Evolutionary conservation across 2,797 vertebrate genomes (phyloP).

Genomic region (Anomalospiza imberbis): DNA sequence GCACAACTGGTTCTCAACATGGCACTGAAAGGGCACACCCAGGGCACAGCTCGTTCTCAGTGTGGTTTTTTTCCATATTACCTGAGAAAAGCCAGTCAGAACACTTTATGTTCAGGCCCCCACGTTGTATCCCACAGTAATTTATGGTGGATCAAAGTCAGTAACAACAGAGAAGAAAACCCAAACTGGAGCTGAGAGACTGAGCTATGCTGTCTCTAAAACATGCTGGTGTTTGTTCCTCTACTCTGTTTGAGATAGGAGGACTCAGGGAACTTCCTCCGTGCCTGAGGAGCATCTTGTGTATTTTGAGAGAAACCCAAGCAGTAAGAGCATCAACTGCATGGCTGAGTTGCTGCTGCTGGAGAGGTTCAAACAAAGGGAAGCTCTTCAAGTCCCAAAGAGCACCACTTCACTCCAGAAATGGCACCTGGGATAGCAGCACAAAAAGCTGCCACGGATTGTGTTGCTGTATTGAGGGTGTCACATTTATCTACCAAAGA

Average conservation of each 20-base stretch:
- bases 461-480: neutral
- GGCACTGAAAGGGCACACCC: neutral
- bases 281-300: neutral
- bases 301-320: neutral
- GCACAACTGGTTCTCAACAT: neutral
- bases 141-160: neutral
- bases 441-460: neutral
- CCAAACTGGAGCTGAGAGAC: neutral
- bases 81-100: neutral
- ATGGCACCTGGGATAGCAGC: neutral
- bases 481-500: neutral
- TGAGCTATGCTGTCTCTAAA: neutral
- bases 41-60: neutral
- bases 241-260: neutral
- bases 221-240: neutral
- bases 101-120: neutral
- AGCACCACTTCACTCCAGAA: neutral
- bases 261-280: neutral
- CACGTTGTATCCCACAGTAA: neutral
- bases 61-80: neutral
- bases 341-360: neutral
- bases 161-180: neutral
- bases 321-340: neutral
- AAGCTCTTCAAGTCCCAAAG: neutral
- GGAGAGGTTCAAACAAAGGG: constrained; percentile 11